Conservation (phyloP, 2,113 vertebrate genomes). For the Natator depressus region DNA sequence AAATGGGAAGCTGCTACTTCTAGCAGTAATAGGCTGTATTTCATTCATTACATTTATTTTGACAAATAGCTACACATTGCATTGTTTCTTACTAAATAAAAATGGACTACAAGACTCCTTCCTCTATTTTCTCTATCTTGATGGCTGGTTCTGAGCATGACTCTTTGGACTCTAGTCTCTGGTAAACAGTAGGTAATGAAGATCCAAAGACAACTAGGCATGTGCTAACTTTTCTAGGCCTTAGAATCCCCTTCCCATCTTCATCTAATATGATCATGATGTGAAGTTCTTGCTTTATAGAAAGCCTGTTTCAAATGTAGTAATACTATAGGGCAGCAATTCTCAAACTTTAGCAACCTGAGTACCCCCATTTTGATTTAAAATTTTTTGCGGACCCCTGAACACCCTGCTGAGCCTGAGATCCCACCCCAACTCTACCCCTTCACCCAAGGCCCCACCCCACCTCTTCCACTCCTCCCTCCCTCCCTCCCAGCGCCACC, state of each 20-base stretch:
- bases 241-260: not conserved
- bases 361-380: too few species aligned
- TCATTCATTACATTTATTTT: not conserved
- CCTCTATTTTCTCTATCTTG: not conserved
- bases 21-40: not conserved
- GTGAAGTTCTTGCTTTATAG: not conserved
- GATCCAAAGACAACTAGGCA: not conserved
- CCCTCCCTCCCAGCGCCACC: too few species aligned
- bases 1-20: not conserved
- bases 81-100: not conserved
- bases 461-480: too few species aligned
- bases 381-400: too few species aligned
- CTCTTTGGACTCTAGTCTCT: not conserved
- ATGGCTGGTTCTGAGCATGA: not conserved
- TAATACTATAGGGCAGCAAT: not conserved
- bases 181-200: not conserved
- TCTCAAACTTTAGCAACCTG: too few species aligned
- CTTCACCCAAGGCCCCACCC: too few species aligned
- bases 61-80: not conserved
- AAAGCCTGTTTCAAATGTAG: not conserved
- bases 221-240: too few species aligned
- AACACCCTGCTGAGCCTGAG: too few species aligned
- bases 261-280: not conserved
- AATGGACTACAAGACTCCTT: not conserved
- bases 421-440: too few species aligned